Percentiles rank a stretch among this genome's conserved stretches.
phyloP scores from a whole-genome alignment of 2,888 invertebrate genomes.

The Perizoma affinitatum region DNA sequence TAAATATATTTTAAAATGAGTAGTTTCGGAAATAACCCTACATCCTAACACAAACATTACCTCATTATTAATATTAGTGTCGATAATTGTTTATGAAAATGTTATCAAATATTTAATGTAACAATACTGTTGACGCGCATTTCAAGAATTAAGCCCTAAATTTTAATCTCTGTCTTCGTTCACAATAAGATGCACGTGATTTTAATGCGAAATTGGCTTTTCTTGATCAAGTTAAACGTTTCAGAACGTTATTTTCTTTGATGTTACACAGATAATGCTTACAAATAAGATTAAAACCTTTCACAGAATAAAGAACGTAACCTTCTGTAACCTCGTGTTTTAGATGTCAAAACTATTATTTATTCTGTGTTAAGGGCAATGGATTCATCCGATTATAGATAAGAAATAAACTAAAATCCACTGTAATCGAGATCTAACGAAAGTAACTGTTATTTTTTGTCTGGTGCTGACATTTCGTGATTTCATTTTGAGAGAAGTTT shows the following conservation, averaged over 20 bases:
- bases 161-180: neutral
- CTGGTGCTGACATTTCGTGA: conserved; percentile 2
- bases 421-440: conserved; percentile 26
- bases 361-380: conserved; percentile 15
- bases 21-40: too few relatives aligned
- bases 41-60: too few relatives aligned
- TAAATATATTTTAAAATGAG: too few relatives aligned
- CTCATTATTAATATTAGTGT: too few relatives aligned
- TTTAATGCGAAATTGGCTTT: neutral
- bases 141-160: too few relatives aligned
- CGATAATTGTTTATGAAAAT: too few relatives aligned
- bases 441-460: conserved; percentile 9
- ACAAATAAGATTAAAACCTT: conserved; percentile 18
- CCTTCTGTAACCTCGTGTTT: conserved; percentile 19
- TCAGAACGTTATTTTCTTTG: neutral
- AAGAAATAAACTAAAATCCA: conserved; percentile 28
- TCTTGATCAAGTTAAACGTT: neutral
- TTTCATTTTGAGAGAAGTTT: neutral
- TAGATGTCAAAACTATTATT: conserved; percentile 5
- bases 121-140: too few relatives aligned
- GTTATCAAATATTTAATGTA: too few relatives aligned
- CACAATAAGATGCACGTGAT: neutral
- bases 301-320: conserved; percentile 15
- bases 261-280: neutral
- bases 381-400: conserved; percentile 28